phyloP scores from a whole-genome alignment of 2,797 vertebrate species.

The Enteromius fasciolatus region DNA sequence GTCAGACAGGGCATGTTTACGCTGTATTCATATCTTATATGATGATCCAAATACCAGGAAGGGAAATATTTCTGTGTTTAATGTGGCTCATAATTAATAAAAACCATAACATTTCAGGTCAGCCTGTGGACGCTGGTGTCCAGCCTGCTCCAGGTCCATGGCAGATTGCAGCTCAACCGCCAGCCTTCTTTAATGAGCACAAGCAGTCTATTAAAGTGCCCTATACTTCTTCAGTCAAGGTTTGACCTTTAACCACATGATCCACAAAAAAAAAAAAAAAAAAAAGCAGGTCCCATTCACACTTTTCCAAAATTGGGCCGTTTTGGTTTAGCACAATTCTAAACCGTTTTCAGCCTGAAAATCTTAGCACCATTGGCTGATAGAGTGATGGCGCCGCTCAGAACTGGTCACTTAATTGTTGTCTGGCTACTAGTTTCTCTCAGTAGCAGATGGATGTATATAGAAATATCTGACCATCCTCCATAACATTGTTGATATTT shows the following conservation, averaged over 20 bases:
- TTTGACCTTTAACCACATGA: conserved; percentile 40
- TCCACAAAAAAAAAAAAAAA: not conserved
- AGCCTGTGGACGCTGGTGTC: conserved; percentile 71
- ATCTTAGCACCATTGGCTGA: too few species aligned
- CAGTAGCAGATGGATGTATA: not conserved
- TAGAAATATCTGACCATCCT: not conserved
- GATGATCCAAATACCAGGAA: not conserved
- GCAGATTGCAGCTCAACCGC: conserved; percentile 67
- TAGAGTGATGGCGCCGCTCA: too few species aligned
- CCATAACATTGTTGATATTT: not conserved
- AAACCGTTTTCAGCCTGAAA: too few species aligned
- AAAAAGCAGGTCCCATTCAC: conserved; percentile 1
- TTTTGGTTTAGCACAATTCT: too few species aligned
- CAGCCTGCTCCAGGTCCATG: conserved; percentile 73
- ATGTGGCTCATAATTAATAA: not conserved
- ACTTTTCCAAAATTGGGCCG: not conserved
- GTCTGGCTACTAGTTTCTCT: not conserved
- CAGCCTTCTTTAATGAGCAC: conserved; percentile 66
- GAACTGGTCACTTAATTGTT: not conserved
- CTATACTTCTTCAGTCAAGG: conserved; percentile 75
- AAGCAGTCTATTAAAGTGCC: conserved; percentile 71
- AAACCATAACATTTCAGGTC: conserved; percentile 62
- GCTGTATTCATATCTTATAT: not conserved
- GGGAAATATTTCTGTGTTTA: not conserved
- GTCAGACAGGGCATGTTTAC: not conserved